Evolutionary conservation across 1,140 invertebrate genomes (phyloP).

Genomic region (Pseudomyrmex dendroicus): DNA sequence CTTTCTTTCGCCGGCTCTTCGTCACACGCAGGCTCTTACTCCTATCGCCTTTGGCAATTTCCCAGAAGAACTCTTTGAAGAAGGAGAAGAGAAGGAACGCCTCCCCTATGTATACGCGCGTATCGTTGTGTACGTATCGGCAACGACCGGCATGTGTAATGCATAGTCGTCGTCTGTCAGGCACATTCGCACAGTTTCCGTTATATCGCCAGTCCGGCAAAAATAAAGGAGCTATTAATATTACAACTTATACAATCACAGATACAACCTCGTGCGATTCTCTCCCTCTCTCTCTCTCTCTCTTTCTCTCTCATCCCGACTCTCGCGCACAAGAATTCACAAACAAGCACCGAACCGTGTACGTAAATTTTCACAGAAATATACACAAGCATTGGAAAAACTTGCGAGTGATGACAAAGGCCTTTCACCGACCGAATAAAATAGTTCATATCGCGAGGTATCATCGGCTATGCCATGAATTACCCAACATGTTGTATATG

Average conservation of each 20-base stretch:
- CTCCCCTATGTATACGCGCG: not conserved
- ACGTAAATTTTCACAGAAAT: no score
- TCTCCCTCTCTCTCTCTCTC: no score
- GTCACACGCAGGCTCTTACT: constrained; percentile 23
- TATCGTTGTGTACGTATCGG: constrained; percentile 26
- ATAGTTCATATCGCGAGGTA: not conserved
- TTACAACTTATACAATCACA: not conserved
- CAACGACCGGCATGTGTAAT: constrained; percentile 2
- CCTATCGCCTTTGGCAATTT: constrained; percentile 64
- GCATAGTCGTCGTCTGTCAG: not conserved
- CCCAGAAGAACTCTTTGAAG: constrained; percentile 59
- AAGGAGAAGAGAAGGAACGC: constrained; percentile 48
- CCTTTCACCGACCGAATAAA: not conserved
- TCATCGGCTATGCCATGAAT: constrained; percentile 19
- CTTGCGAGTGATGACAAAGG: no score
- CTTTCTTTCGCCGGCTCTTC: constrained; percentile 50
- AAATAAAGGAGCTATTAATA: not conserved
- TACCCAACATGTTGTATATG: constrained; percentile 15
- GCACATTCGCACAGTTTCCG: not conserved
- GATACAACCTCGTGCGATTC: no score
- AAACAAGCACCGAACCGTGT: no score
- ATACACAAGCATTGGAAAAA: no score
- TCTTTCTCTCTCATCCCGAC: no score
- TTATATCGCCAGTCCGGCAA: not conserved
- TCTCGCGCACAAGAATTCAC: no score